Conservation (phyloP, 2,888 invertebrate genomes). For the Drosophila leonis region DNA sequence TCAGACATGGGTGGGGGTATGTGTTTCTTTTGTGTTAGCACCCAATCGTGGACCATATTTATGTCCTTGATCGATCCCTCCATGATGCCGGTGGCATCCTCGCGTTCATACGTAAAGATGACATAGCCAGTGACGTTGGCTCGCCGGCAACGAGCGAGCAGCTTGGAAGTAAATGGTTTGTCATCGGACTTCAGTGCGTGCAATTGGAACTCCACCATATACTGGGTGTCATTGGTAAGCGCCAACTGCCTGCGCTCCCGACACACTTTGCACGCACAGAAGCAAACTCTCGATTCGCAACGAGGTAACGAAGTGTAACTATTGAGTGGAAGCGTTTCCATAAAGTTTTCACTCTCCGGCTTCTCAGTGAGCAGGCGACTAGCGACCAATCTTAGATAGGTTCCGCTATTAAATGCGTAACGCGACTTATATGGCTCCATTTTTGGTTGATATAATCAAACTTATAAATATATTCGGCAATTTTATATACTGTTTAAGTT, state of each 20-base stretch:
- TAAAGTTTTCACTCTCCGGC: rapidly evolving
- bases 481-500: not conserved
- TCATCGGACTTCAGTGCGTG: not conserved
- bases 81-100: not conserved
- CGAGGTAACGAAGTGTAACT: not conserved
- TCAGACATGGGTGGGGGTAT: not conserved
- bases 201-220: constrained; percentile 5
- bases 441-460: not conserved
- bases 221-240: not conserved
- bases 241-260: not conserved
- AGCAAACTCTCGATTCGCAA: not conserved
- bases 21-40: not conserved
- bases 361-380: not conserved
- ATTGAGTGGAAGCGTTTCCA: rapidly evolving
- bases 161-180: rapidly evolving
- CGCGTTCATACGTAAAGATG: not conserved
- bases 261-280: constrained; percentile 1
- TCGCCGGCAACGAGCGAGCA: rapidly evolving
- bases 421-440: not conserved
- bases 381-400: not conserved
- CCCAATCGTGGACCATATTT: constrained; percentile 23
- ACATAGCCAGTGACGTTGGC: constrained; percentile 15
- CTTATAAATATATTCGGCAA: not conserved
- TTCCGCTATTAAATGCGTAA: not conserved
- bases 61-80: constrained; percentile 16